Percentiles rank a stretch among this genome's conserved stretches.
Evolutionary conservation across 2,113 vertebrate species (phyloP).

Genomic region (Xiphophorus hellerii): DNA sequence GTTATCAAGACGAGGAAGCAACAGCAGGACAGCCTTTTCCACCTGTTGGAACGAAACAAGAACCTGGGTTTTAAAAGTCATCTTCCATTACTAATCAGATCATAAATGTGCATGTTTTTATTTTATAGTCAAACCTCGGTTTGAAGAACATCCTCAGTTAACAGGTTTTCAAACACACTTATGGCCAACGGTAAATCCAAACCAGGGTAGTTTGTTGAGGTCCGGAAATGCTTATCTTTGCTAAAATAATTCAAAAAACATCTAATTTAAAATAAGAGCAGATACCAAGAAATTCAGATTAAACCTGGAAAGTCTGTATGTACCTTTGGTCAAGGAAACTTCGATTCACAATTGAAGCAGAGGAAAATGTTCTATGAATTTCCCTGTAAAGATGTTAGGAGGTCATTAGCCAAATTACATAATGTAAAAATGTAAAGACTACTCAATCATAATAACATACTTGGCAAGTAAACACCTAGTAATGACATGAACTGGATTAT

Average conservation of each 20-base stretch:
- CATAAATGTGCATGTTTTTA: neutral
- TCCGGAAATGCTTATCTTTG: slow-evolving; percentile 66
- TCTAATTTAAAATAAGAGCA: neutral
- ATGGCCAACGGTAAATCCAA: slow-evolving; percentile 55
- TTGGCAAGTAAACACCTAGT: neutral
- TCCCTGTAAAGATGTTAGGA: slow-evolving; percentile 52
- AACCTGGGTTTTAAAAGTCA: neutral
- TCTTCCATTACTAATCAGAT: neutral
- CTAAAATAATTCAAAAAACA: slow-evolving; percentile 16
- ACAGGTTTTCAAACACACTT: slow-evolving; percentile 61
- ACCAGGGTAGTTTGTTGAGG: slow-evolving; percentile 46
- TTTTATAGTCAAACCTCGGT: slow-evolving; percentile 46
- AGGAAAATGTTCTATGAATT: slow-evolving; percentile 63
- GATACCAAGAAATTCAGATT: neutral
- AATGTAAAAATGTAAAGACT: neutral
- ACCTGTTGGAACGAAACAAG: slow-evolving; percentile 40
- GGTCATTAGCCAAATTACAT: neutral
- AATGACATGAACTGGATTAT: neutral
- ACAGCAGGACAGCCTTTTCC: slow-evolving; percentile 7
- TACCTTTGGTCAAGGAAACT: slow-evolving; percentile 73
- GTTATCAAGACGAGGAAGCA: slow-evolving; percentile 33
- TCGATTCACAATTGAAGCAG: slow-evolving; percentile 57
- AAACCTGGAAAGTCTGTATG: neutral
- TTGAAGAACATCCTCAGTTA: slow-evolving; percentile 22
- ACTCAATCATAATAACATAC: neutral